phyloP scores from a whole-genome alignment of 2,888 invertebrate genomes.

The Lithophane socia region DNA sequence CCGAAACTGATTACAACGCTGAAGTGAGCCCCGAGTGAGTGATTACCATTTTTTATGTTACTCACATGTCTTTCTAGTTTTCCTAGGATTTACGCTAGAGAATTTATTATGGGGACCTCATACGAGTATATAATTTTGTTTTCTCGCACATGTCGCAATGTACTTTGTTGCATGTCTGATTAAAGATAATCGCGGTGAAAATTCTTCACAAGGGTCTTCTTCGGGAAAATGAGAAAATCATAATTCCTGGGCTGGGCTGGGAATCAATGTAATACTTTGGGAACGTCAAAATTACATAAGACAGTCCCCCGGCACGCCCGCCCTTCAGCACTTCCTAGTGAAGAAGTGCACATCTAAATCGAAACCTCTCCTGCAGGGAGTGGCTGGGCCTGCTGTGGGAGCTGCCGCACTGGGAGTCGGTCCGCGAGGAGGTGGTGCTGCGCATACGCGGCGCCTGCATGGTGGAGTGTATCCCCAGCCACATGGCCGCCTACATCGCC shows the following conservation, averaged over 20 bases:
- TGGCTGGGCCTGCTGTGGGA: slow-evolving; percentile 91
- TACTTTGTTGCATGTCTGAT: no score
- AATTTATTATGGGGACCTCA: no score
- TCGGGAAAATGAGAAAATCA: not conserved
- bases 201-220: not conserved
- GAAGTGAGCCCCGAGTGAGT: slow-evolving; percentile 88
- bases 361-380: slow-evolving; percentile 69
- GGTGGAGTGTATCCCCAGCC: slow-evolving; percentile 96
- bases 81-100: not conserved
- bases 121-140: no score
- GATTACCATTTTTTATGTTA: not conserved
- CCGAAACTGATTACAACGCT: slow-evolving; percentile 85
- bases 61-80: not conserved
- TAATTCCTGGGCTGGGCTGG: not conserved
- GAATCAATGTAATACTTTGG: no score
- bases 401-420: slow-evolving; percentile 94
- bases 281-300: no score
- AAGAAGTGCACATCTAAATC: no score
- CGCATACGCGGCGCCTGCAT: slow-evolving; percentile 96
- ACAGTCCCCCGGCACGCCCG: no score
- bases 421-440: slow-evolving; percentile 92
- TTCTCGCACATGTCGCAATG: no score
- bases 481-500: slow-evolving; percentile 95
- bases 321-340: no score
- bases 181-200: no score